A percentile compares a stretch with the other conserved stretches of the same genome.
Conservation (phyloP, 23 tunicate species). For the Halocynthia aurantium region DNA sequence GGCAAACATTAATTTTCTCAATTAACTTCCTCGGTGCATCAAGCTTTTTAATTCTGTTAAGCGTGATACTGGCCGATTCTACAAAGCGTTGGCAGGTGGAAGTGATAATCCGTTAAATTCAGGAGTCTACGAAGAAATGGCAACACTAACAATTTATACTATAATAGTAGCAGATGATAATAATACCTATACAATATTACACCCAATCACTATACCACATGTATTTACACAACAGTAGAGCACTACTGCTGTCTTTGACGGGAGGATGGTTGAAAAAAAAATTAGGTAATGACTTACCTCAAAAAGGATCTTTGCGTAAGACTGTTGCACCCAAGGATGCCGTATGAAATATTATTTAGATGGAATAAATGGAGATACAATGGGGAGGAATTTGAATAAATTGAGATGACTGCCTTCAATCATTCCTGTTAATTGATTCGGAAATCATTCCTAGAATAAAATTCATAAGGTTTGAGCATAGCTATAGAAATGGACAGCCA, state of each 20-base stretch:
- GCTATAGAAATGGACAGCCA: too few species aligned
- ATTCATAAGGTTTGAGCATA: too few species aligned
- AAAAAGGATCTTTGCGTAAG: conserved; percentile 54
- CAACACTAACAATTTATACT: neutral
- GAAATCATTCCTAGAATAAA: conserved; percentile 83
- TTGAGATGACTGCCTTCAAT: conserved; percentile 96
- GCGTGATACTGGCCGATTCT: conserved; percentile 19
- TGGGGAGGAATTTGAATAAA: conserved; percentile 86
- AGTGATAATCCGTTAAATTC: conserved; percentile 23
- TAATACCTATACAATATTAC: neutral
- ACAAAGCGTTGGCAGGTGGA: conserved; percentile 13
- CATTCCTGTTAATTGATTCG: conserved; percentile 89
- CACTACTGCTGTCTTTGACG: conserved; percentile 33
- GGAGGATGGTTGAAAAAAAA: neutral
- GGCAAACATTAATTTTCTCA: neutral
- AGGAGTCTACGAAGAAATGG: neutral
- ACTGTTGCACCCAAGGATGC: conserved; percentile 45
- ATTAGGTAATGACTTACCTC: conserved; percentile 26
- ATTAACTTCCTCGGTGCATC: conserved; percentile 15
- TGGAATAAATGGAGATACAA: conserved; percentile 59
- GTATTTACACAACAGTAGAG: conserved; percentile 21
- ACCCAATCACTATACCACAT: conserved; percentile 11
- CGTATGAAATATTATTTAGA: conserved; percentile 11
- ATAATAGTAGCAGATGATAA: neutral
- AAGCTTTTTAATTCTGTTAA: neutral